Percentiles rank a stretch among this genome's conserved stretches.
These are phyloP conservation scores for Trichopoda pennipes DNA, from an alignment of 2,888 invertebrate genomes.

Conservation along the genomic window DNA sequence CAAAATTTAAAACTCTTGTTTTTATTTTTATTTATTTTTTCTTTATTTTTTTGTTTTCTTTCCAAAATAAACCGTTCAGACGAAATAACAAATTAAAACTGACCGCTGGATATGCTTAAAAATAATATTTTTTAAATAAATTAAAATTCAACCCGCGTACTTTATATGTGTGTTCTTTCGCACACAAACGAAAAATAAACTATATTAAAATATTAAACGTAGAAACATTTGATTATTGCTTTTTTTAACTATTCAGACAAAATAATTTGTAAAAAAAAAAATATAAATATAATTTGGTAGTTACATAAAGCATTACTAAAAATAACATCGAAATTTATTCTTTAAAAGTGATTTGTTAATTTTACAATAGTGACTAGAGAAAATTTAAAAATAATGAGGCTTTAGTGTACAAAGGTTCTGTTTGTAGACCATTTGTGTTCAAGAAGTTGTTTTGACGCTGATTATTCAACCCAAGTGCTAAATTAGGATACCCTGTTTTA, in stretches of 20 bases:
- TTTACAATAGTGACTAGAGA: not conserved
- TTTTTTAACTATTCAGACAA: conserved; percentile 15
- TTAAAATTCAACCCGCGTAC: conserved; percentile 61
- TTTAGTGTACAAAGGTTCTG: no score
- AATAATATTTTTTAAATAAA: not conserved
- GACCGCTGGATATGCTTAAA: conserved; percentile 28
- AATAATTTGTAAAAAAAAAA: not conserved
- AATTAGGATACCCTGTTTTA: no score
- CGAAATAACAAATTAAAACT: conserved; percentile 60
- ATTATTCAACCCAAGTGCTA: no score
- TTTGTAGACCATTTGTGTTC: no score
- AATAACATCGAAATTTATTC: not conserved
- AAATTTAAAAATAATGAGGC: no score
- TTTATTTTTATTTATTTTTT: conserved; percentile 2
- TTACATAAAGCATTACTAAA: conserved; percentile 4
- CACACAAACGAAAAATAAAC: not conserved
- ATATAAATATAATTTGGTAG: not conserved
- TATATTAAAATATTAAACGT: conserved; percentile 28
- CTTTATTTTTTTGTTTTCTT: no score
- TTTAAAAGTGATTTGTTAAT: not conserved
- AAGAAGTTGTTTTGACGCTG: no score
- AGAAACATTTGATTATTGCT: conserved; percentile 24
- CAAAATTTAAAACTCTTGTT: conserved; percentile 15
- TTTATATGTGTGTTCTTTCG: conserved; percentile 31
- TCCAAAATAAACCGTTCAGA: conserved; percentile 53